A percentile compares a stretch with the other conserved stretches of the same genome.
Conservation (phyloP, 37 sponge, comb jelly and placozoan species). For the Cladorhizidae sp. region DNA sequence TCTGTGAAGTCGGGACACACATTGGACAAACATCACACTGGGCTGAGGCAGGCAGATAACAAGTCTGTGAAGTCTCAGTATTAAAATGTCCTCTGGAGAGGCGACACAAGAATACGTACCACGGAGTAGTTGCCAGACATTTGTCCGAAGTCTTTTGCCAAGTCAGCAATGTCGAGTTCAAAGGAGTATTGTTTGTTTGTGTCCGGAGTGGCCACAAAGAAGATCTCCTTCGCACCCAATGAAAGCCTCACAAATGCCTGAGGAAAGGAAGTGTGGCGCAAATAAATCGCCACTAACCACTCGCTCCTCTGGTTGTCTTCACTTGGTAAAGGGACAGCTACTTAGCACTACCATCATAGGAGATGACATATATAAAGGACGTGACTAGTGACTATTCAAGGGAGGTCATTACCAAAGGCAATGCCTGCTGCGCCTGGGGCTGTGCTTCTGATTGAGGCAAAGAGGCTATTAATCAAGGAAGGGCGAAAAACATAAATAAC, state of each 20-base stretch:
- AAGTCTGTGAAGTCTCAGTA: background rate
- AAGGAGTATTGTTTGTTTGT: constrained; percentile 51
- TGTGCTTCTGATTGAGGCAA: background rate
- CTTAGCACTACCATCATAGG: too few species aligned
- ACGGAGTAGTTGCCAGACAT: constrained; percentile 42
- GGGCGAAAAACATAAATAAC: background rate
- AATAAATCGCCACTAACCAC: background rate
- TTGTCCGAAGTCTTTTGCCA: constrained; percentile 43
- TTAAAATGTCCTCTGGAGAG: background rate
- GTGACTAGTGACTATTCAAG: too few species aligned
- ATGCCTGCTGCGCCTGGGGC: background rate
- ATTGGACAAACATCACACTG: background rate
- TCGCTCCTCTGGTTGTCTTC: too few species aligned
- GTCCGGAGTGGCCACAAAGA: constrained; percentile 78
- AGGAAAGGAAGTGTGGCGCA: background rate
- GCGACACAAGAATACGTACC: constrained; percentile 5
- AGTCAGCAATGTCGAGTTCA: constrained; percentile 60
- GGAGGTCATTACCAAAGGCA: too few species aligned
- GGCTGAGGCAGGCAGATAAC: background rate
- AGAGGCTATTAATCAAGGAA: background rate
- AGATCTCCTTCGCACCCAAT: constrained; percentile 59
- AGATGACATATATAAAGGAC: too few species aligned
- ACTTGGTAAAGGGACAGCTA: too few species aligned
- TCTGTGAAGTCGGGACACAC: background rate
- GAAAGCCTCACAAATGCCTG: constrained; percentile 83